Evolutionary conservation across 2,113 vertebrate species (phyloP).

Genomic region (Tricholaema leucomelas): DNA sequence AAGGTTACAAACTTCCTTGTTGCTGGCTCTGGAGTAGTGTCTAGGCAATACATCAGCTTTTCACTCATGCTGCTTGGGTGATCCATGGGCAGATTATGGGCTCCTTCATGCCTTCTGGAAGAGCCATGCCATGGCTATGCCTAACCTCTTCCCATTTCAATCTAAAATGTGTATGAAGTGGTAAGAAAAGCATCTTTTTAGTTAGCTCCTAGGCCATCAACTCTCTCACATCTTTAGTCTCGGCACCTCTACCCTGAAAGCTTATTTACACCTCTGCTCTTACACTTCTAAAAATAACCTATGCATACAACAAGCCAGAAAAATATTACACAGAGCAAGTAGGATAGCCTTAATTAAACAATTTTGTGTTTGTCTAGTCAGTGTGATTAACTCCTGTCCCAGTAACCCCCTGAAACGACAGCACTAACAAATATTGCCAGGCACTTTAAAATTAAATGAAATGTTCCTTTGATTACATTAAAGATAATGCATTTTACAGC

Average conservation of each 20-base stretch:
- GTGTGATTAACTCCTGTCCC: constrained; percentile 31
- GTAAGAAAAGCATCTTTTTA: background rate
- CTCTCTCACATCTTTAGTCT: background rate
- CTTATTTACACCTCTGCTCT: background rate
- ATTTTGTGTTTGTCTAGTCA: constrained; percentile 11
- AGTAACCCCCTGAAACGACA: background rate
- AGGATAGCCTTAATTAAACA: constrained; percentile 4
- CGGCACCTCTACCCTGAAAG: background rate
- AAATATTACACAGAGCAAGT: background rate
- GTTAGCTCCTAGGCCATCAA: background rate
- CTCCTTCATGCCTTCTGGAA: background rate
- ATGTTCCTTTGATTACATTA: constrained; percentile 48
- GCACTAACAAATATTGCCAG: constrained; percentile 17
- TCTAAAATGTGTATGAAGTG: background rate
- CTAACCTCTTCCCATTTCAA: background rate
- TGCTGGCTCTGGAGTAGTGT: background rate
- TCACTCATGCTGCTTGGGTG: background rate
- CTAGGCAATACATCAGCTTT: background rate
- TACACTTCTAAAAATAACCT: background rate
- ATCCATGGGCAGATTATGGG: background rate
- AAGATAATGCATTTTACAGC: constrained; percentile 51
- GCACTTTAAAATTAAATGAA: constrained; percentile 42
- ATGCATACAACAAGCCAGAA: background rate
- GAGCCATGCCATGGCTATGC: background rate
- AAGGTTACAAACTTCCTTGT: background rate